phyloP scores from a whole-genome alignment of 2,113 vertebrate genomes.

The Paralichthys olivaceus region DNA sequence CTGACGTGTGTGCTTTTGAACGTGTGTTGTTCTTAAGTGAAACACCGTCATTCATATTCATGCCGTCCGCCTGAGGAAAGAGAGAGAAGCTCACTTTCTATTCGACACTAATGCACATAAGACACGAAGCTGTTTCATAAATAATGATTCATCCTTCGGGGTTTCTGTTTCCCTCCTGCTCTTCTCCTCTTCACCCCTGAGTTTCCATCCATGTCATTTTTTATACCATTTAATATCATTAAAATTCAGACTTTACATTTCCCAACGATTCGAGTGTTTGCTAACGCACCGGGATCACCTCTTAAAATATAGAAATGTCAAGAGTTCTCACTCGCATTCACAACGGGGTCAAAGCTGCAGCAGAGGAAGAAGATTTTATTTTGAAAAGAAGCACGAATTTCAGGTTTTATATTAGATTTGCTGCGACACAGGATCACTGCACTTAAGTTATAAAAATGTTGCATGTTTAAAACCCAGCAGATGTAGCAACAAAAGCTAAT shows the following conservation, averaged over 20 bases:
- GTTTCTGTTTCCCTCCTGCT: conserved; percentile 17
- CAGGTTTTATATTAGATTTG: neutral
- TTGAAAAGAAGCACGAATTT: neutral
- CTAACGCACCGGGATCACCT: neutral
- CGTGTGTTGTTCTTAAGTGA: conserved; percentile 33
- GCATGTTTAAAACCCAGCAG: neutral
- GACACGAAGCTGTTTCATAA: conserved; percentile 69
- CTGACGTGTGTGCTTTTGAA: neutral
- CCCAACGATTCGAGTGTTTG: conserved; percentile 12
- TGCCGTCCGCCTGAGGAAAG: conserved; percentile 51
- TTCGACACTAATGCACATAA: conserved; percentile 70
- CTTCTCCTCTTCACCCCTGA: conserved; percentile 4
- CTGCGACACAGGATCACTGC: neutral
- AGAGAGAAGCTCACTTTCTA: conserved; percentile 48
- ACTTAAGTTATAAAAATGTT: neutral
- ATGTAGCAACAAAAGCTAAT: neutral
- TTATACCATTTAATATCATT: conserved; percentile 5
- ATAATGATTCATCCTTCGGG: conserved; percentile 70
- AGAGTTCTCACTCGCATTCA: neutral
- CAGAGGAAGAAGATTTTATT: neutral
- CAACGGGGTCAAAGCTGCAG: no score
- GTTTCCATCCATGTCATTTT: neutral
- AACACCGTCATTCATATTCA: conserved; percentile 70
- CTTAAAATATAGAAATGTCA: neutral
- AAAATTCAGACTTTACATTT: conserved; percentile 23